Evolutionary conservation across 2,797 vertebrate genomes (phyloP), one percentile per base, ranked within the genome.

Genomic region (Denticeps clupeoides): DNA sequence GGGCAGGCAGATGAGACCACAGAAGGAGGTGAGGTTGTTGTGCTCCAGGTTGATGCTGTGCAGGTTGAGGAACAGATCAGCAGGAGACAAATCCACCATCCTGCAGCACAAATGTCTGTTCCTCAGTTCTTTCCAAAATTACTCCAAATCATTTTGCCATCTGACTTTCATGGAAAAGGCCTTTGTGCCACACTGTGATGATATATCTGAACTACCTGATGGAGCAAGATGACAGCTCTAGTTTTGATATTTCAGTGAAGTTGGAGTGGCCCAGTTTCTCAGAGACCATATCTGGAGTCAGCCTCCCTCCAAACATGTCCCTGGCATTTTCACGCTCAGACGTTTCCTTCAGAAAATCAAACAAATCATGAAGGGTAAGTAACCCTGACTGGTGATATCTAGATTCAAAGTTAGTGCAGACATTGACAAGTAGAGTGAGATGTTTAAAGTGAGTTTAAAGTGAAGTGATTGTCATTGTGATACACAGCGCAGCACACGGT

Each of bases 11-110:
- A 93, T 75, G 35, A 91, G 85, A 41, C 79, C 86, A 3, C 78
- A 86, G 69, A 94, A 91, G 23, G 85, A 88, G 1, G 76, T 84
- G 32, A 93, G 85, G 52, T 84, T 78, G 61, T 91, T 90, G 56
- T 86, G 83, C 59, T 89, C 78, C 21, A 91, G 74, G 69, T 90
- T 92, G 62, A 87, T 59, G 1, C 47, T 81, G 11, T 38, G 65
- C 24, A 89, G 62, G 43, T 69, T 83, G 50, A 41, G 62, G 58
- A 93, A 91, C 15, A 83, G 65, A 3, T 87, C 83, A 49, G 67
- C 37, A 45, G 87, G 85, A 58, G 73, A 47, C 27, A 91, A 59
- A 53, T 88, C 85, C 29, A 89, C 79, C 45, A 68, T 75, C 74
- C 87, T 90, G 64, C 41, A n/a, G 28, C 13, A 44, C 18, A 41